These are phyloP conservation scores for Eupithecia pulchellata DNA, from an alignment of 2,888 invertebrate genomes.

Conservation along the genomic window DNA sequence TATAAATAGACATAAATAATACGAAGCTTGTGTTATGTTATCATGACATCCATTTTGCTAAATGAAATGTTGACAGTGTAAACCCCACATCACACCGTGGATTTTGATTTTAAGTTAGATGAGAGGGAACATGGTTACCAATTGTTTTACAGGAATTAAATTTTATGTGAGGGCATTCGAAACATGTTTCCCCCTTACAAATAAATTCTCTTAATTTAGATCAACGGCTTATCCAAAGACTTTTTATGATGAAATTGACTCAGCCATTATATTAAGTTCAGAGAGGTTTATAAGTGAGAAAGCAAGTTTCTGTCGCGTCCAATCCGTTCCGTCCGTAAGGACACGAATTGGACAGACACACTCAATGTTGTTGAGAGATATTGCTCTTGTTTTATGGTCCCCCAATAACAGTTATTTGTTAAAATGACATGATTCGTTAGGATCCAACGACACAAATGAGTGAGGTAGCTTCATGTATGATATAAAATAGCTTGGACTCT, in stretches of 20 bases:
- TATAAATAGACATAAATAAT: background rate
- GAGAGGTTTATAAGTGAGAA: background rate
- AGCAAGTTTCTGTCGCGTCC: no score
- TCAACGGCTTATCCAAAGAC: background rate
- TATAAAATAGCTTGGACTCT: constrained; percentile 54
- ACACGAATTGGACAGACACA: background rate
- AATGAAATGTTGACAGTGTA: background rate
- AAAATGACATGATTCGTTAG: constrained; percentile 4
- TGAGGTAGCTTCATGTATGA: constrained; percentile 14
- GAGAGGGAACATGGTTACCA: background rate
- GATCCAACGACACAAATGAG: constrained; percentile 1
- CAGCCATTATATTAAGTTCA: background rate
- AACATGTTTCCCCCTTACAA: background rate
- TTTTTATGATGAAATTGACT: background rate
- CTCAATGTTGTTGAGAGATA: background rate
- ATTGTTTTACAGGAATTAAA: background rate
- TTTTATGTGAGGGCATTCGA: background rate
- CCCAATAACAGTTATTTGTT: background rate
- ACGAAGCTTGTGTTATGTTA: background rate
- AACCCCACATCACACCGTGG: background rate
- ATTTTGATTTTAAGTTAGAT: background rate
- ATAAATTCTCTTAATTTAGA: background rate
- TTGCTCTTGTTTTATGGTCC: background rate
- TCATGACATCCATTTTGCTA: background rate
- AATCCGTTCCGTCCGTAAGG: background rate